These are phyloP conservation scores for Halcyon malimbica DNA, from an alignment of 2,113 vertebrate species.

Conservation along the genomic window DNA sequence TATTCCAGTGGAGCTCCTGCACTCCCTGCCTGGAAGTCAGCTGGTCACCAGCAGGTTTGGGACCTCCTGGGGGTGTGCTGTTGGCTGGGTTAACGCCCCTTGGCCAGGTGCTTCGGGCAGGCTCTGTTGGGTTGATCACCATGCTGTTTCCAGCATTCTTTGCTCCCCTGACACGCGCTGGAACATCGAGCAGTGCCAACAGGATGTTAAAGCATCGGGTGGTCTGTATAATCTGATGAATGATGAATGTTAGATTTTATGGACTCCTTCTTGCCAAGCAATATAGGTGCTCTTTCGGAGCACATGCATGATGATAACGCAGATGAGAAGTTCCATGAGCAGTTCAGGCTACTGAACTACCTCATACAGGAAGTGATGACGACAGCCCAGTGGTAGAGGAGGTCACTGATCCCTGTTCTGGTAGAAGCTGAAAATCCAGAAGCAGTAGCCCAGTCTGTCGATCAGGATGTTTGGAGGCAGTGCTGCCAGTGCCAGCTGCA, in stretches of 20 bases:
- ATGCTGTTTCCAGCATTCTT: not conserved
- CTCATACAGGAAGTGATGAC: not conserved
- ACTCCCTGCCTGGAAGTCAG: not conserved
- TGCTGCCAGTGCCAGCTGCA: not conserved
- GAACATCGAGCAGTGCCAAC: accelerated
- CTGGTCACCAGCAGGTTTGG: not conserved
- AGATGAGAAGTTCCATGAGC: not conserved
- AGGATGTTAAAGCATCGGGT: accelerated
- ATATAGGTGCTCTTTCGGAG: not conserved
- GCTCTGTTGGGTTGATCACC: accelerated
- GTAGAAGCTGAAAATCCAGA: not conserved
- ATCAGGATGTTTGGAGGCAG: not conserved
- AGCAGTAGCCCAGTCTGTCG: not conserved
- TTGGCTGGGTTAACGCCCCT: not conserved
- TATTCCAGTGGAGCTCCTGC: not conserved
- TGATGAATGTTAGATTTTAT: not conserved
- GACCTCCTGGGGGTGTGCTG: not conserved
- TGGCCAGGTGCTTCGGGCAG: not conserved
- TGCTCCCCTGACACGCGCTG: accelerated
- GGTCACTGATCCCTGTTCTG: not conserved
- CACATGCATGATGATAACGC: not conserved
- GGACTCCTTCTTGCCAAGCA: not conserved
- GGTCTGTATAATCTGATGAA: not conserved
- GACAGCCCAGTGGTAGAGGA: not conserved
- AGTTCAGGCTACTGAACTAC: not conserved